Evolutionary conservation across 1,140 invertebrate genomes (phyloP).

Genomic region (Drosophila yakuba): DNA sequence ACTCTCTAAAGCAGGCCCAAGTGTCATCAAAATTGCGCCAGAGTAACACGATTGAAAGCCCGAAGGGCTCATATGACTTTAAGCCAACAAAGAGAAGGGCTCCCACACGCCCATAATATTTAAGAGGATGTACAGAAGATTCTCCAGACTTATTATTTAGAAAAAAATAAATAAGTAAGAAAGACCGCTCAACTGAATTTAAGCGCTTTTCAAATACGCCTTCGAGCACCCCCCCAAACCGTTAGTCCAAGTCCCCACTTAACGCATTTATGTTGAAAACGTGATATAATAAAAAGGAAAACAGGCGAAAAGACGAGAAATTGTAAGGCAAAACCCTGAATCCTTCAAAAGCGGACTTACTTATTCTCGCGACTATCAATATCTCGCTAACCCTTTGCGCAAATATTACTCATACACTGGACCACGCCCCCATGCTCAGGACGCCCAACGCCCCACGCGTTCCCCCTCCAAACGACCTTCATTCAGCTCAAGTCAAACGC

Average conservation of each 20-base stretch:
- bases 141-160: slow-evolving; percentile 51
- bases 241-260: slow-evolving; percentile 62
- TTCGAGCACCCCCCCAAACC: slow-evolving; percentile 32
- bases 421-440: slow-evolving; percentile 28
- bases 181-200: slow-evolving; percentile 69
- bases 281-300: slow-evolving; percentile 78
- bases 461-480: not conserved
- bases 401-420: slow-evolving; percentile 75
- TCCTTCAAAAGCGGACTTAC: slow-evolving; percentile 51
- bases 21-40: slow-evolving; percentile 72
- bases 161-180: slow-evolving; percentile 45
- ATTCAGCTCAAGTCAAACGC: slow-evolving; percentile 64
- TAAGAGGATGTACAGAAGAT: slow-evolving; percentile 30
- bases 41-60: slow-evolving; percentile 45
- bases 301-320: slow-evolving; percentile 44
- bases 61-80: slow-evolving; percentile 50
- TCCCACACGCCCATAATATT: slow-evolving; percentile 36
- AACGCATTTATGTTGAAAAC: slow-evolving; percentile 81
- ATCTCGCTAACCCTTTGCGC: slow-evolving; percentile 69
- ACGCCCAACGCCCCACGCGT: not conserved
- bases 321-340: slow-evolving; percentile 51
- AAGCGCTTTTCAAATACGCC: slow-evolving; percentile 77
- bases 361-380: slow-evolving; percentile 70
- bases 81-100: slow-evolving; percentile 50
- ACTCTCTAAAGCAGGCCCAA: slow-evolving; percentile 58